Conservation (phyloP, 2,113 vertebrate genomes). For the Ophiodon elongatus region DNA sequence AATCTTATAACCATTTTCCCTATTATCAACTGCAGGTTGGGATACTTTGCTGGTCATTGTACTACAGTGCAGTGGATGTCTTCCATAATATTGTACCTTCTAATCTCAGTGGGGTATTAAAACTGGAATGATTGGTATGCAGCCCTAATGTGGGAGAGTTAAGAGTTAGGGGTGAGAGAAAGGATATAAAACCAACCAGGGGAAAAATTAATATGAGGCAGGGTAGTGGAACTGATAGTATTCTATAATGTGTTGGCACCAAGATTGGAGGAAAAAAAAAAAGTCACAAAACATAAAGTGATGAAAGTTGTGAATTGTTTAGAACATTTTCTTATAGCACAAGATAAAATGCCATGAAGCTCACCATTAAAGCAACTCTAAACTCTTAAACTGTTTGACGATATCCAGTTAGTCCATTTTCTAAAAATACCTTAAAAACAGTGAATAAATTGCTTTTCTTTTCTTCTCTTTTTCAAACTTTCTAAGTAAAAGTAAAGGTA, state of each 20-base stretch:
- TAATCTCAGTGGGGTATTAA: conserved; percentile 79
- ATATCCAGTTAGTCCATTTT: conserved; percentile 25
- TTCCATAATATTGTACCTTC: conserved; percentile 78
- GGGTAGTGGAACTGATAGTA: conserved; percentile 84
- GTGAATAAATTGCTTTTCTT: conserved; percentile 13
- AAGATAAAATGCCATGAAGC: conserved; percentile 42
- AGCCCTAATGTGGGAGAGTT: conserved; percentile 78
- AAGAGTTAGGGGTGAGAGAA: conserved; percentile 76
- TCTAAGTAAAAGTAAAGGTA: conserved; percentile 24
- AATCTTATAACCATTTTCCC: conserved; percentile 11
- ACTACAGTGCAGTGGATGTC: conserved; percentile 56
- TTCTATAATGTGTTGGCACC: conserved; percentile 79
- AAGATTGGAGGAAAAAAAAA: conserved; percentile 66
- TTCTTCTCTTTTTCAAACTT: conserved; percentile 13
- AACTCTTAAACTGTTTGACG: conserved; percentile 15
- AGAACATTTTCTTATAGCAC: conserved; percentile 44
- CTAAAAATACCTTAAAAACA: conserved; percentile 25
- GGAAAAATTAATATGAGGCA: conserved; percentile 84
- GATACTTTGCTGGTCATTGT: conserved; percentile 57
- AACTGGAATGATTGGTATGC: conserved; percentile 80
- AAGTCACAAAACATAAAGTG: conserved; percentile 69
- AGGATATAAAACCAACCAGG: conserved; percentile 83
- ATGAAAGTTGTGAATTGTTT: conserved; percentile 68
- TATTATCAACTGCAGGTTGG: conserved; percentile 44
- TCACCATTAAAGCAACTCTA: conserved; percentile 27